Evolutionary conservation across 2,113 vertebrate genomes (phyloP).

Genomic region (Hyaena hyaena): DNA sequence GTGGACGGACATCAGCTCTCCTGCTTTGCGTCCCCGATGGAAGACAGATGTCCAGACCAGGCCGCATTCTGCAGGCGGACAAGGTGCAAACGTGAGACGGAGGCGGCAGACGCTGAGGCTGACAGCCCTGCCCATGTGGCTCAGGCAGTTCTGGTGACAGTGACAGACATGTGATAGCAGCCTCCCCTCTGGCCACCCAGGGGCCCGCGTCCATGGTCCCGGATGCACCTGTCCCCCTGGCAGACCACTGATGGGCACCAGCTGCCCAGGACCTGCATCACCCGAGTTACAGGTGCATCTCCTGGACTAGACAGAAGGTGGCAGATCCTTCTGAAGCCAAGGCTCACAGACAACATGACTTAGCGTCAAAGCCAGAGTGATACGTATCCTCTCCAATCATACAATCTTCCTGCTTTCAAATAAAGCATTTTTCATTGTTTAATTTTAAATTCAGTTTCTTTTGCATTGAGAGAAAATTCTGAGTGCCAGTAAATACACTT

Average conservation of each 20-base stretch:
- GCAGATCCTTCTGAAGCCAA: background rate
- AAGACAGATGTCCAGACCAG: constrained; percentile 26
- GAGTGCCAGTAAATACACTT: background rate
- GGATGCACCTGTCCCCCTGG: background rate
- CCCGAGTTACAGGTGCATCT: background rate
- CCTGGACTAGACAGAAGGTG: background rate
- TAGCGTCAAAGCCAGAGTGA: background rate
- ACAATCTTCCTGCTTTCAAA: background rate
- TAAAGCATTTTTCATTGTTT: background rate
- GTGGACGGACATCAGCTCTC: background rate
- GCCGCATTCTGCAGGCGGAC: background rate
- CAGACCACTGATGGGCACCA: background rate
- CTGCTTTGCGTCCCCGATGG: background rate
- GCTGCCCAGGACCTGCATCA: background rate
- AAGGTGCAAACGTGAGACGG: fast-evolving
- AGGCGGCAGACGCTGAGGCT: background rate
- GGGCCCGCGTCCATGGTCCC: background rate
- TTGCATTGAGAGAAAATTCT: background rate
- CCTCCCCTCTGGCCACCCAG: background rate
- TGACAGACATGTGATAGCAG: constrained; percentile 4
- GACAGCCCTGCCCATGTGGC: background rate
- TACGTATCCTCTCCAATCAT: background rate
- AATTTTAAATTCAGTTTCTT: background rate
- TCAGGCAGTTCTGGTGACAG: constrained; percentile 15
- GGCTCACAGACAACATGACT: background rate